phyloP scores from a whole-genome alignment of 1,140 invertebrate genomes.

The Meteorus sp. region DNA sequence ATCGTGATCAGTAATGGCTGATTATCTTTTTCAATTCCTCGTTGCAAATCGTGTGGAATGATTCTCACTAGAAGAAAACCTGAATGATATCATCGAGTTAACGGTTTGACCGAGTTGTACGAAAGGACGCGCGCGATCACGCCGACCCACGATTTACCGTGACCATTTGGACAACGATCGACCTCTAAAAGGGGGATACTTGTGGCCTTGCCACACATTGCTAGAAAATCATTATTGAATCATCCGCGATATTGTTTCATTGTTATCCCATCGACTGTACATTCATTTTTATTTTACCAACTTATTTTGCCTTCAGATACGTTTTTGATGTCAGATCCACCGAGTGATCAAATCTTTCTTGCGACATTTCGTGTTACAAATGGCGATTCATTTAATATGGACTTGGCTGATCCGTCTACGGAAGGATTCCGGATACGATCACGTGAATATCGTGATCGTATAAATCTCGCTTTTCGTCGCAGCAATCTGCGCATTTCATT shows the following conservation, averaged over 20 bases:
- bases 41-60: no score
- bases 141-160: constrained; percentile 9
- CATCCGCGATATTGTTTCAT: not conserved
- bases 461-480: constrained; percentile 74
- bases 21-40: no score
- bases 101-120: constrained; percentile 47
- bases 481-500: constrained; percentile 72
- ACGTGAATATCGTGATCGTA: constrained; percentile 72
- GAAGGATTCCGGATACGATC: constrained; percentile 68
- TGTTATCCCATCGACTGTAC: not conserved
- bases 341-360: constrained; percentile 77
- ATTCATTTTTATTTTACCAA: not conserved
- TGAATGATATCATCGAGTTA: constrained; percentile 33
- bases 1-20: no score
- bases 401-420: constrained; percentile 69
- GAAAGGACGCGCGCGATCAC: constrained; percentile 22
- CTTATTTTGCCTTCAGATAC: constrained; percentile 68
- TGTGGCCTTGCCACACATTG: constrained; percentile 47
- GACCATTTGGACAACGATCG: constrained; percentile 30
- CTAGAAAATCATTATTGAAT: no score
- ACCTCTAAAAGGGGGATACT: constrained; percentile 36
- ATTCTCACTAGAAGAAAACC: not conserved
- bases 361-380: constrained; percentile 72
- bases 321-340: constrained; percentile 74
- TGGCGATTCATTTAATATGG: constrained; percentile 67